Base-by-base conservation (phyloP, 1,140 invertebrate genomes). In the Bombus soroeensis region DNA sequence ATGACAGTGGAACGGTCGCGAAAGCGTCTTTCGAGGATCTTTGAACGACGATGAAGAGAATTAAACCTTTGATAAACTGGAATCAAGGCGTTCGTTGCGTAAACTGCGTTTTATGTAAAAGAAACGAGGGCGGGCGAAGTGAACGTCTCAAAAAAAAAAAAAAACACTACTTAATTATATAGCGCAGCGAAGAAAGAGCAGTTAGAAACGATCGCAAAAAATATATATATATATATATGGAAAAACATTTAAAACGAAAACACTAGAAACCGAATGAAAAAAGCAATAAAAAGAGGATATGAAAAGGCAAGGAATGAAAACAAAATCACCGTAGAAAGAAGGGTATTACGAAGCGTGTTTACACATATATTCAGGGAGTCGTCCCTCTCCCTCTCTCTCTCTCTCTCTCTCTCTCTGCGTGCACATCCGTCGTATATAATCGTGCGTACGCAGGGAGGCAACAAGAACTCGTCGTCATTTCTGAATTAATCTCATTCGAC, bases 401-500 rank as follows among this genome's bases (percentile, higher is more conserved):
- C 68, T 71, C 22, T 71, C 37, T 71, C 68, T 28, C 9, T 25
- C 32, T 78, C 75, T 32, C 25, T 43, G 25, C 25, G 34, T 41
- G 76, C 66, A 72, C 15, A 78, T 62, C 57, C 64, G 34, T 66
- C 62, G 80, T 64, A 71, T 76, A 77, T 76, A 76, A 76, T 64
- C 79, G 85, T 73, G 85, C 81, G 81, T 84, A 87, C 68, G 39
- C 75, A 80, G 80, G 85, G 85, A 87, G 88, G 85, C 76, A 83
- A 87, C 78, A 87, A 87, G 83, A 90, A 77, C 87, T 83, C 84
- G 87, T 90, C 89, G 87, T 88, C 88, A 78, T 90, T 91, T 91
- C 87, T 89, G 89, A 93, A 93, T 93, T 93, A 93, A 93, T 93
- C 91, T 93, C 91, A 92, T 93, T 93, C 91, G 92, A 93, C 92